Base-by-base conservation (phyloP, 2,797 vertebrate genomes). In the Gymnothorax reevesii region DNA sequence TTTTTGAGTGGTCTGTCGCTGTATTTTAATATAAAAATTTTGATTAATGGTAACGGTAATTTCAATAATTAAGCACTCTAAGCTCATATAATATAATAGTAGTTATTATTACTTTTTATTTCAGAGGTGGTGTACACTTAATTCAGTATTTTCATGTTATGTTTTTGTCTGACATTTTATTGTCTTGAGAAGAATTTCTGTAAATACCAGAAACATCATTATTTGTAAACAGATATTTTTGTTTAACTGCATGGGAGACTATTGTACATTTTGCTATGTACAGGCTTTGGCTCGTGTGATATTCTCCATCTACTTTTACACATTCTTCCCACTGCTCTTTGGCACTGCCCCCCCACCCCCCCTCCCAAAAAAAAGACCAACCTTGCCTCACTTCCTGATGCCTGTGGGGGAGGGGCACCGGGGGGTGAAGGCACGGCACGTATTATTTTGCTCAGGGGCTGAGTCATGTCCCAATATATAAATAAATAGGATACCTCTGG, bases 401-500 rank as follows among this genome's bases (percentile, higher is more conserved):
- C 52, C 77, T 7, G 42, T 33, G 42, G 25, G 77, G 7, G 13
- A 4, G 33, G 69, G 25, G n/a, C 5, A 25, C 1, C 6, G 66
- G 10, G 22, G 25, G 12, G 0, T 3, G 7, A 49, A 6, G 33
- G 33, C 13, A 17, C 17, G 52, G 77, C 77, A 79, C 49, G 49
- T 80, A 52, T 80, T 80, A 80, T 80, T 80, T 80, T 80, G 77
- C 54, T 8, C 77, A 80, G 77, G 77, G 17, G 49, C 77, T 80
- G 77, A 52, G 55, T 49, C 54, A 80, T 52, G 17, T 80, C 49
- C 77, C 22, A 8, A 80, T 80, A 55, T 80, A 27, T 80, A 80
- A 54, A 80, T 80, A 80, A 54, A 55, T 55, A n/a, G 22, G 20
- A 54, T 54, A 52, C 52, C 77, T 54, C 8, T 22, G 52, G 77